Base-by-base conservation (phyloP, 2,888 invertebrate genomes). In the Chrysolina americana region DNA sequence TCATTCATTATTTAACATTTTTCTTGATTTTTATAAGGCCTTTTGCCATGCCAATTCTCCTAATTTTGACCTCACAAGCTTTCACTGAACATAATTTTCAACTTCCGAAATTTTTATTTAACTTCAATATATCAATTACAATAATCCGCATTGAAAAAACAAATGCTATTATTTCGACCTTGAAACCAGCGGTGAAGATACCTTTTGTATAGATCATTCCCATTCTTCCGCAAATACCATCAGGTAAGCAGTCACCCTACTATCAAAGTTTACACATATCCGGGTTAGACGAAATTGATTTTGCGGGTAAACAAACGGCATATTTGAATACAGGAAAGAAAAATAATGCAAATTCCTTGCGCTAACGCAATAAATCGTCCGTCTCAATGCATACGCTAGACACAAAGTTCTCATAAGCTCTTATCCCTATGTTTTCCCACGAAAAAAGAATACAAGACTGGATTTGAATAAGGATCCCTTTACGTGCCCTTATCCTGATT, bases 391-490 rank as follows among this genome's bases (percentile, higher is more conserved):
- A 72, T 77, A 79, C 76, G 75, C 76, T 72, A 74, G 76, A 70
- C 75, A 74, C 70, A 65, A 76, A 71, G 71, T 77, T 75, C 75
- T 77, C 71, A 74, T 75, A 78, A 75, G 69, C 75, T 53, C 59
- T 44, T 75, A 76, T 78, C 79, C 78, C 76, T 76, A 78, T 79
- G 79, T 78, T 81, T 82, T 85, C 85, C 85, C 85, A 85, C 84
- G 81, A 81, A 82, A 82, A 84, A 83, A 85, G 83, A 81, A 83
- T 83, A 80, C 80, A 79, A 77, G 70, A 76, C 71, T 72, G 78
- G 81, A 84, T 84, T 84, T 84, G 83, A 84, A 84, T 84, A 83
- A 83, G 82, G 81, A 79, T 81, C 83, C 82, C 82, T 82, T 78
- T 80, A 78, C 77, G 75, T 82, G 81, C 83, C 82, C 82, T 82